These are phyloP conservation scores for Nematopogon swammerdamellus DNA, from an alignment of 2,888 invertebrate genomes.

Conservation along the genomic window DNA sequence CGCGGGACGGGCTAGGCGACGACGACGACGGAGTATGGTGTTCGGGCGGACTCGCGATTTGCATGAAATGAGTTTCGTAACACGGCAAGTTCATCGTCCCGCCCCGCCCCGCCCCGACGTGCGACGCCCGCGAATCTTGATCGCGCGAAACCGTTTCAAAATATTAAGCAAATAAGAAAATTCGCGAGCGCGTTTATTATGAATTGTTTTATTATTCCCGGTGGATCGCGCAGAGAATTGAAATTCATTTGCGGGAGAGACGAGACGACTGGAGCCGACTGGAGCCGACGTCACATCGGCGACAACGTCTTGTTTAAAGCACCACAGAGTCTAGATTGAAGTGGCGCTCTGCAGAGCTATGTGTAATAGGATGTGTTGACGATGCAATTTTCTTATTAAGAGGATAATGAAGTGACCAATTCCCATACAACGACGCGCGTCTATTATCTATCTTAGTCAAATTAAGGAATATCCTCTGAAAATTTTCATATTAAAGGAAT, in stretches of 20 bases:
- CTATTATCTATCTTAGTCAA: conserved; percentile 2
- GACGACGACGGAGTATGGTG: conserved; percentile 2
- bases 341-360: conserved; percentile 1
- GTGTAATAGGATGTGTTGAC: conserved; percentile 4
- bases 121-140: neutral
- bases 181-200: conserved; percentile 20
- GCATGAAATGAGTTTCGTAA: conserved; percentile 30
- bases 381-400: conserved; percentile 3
- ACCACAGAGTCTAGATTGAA: conserved; percentile 3
- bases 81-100: conserved; percentile 14
- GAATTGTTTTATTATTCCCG: conserved; percentile 23
- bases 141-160: conserved; percentile 12
- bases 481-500: too few species aligned
- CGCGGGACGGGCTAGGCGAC: neutral
- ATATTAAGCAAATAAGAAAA: conserved; percentile 21
- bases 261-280: too few species aligned
- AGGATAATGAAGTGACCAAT: too few species aligned
- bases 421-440: too few species aligned
- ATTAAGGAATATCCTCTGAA: conserved; percentile 2
- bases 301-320: conserved; percentile 4
- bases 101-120: conserved; percentile 10
- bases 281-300: too few species aligned
- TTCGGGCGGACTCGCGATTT: conserved; percentile 26
- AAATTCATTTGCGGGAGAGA: neutral
- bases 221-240: conserved; percentile 7